A percentile compares a stretch with the other conserved stretches of the same genome.
Evolutionary conservation across 2,113 vertebrate genomes (phyloP).

Genomic region (Lipotes vexillifer): DNA sequence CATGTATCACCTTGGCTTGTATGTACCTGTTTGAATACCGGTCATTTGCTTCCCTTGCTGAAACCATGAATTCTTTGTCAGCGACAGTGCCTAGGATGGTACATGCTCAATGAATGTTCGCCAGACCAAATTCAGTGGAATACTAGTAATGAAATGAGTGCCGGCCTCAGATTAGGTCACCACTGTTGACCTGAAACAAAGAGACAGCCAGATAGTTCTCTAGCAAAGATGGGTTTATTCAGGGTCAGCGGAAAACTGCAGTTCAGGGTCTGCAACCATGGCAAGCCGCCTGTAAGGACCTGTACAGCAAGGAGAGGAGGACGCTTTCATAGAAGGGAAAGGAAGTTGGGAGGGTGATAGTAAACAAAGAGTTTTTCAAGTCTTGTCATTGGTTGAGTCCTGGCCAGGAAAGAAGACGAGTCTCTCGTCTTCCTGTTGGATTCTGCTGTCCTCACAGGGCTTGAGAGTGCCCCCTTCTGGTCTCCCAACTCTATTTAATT

Average conservation of each 20-base stretch:
- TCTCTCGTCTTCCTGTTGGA: neutral
- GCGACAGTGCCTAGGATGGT: neutral
- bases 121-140: neutral
- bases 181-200: neutral
- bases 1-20: neutral
- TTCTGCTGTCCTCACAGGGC: neutral
- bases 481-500: neutral
- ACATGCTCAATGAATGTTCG: neutral
- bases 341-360: neutral
- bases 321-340: neutral
- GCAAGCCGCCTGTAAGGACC: too few species aligned
- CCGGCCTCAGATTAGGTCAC: neutral
- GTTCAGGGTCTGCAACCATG: neutral
- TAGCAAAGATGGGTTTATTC: neutral
- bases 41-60: neutral
- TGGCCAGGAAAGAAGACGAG: neutral
- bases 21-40: neutral
- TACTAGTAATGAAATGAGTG: neutral
- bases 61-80: neutral
- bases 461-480: neutral
- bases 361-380: neutral
- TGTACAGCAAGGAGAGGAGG: neutral
- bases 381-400: neutral
- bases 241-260: neutral
- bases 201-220: neutral